Conservation (phyloP, 2,888 invertebrate genomes). For the Eupithecia exiguata region DNA sequence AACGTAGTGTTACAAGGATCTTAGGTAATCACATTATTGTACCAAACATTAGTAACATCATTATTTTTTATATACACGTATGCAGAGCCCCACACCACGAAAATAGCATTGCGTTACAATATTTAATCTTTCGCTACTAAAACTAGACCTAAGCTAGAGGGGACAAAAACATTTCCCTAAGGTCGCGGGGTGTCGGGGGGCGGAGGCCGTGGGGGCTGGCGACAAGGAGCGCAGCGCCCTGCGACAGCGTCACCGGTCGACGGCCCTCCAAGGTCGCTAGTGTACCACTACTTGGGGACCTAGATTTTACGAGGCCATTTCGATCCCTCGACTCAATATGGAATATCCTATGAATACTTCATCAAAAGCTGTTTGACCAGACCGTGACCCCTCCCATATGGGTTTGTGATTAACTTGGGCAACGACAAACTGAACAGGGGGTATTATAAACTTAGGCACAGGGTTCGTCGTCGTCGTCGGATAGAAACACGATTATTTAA, state of each 20-base stretch:
- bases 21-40: too few species aligned
- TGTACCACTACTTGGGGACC: neutral
- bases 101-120: too few species aligned
- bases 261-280: constrained; percentile 56
- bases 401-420: neutral
- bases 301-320: neutral
- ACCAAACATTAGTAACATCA: too few species aligned
- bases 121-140: too few species aligned
- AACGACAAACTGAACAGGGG: neutral
- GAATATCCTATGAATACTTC: neutral
- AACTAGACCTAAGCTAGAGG: too few species aligned
- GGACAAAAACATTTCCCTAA: constrained; percentile 7
- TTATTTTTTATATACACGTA: too few species aligned
- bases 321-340: neutral
- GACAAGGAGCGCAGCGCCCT: neutral
- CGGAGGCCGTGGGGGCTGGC: constrained; percentile 16
- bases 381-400: neutral
- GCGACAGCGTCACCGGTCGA: constrained; percentile 65
- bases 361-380: neutral
- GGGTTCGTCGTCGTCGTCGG: too few species aligned
- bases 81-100: too few species aligned
- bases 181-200: too few species aligned
- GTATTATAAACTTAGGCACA: too few species aligned
- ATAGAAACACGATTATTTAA: too few species aligned
- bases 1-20: too few species aligned